phyloP scores from a whole-genome alignment of 2,113 vertebrate genomes.

The Aplodontia rufa region DNA sequence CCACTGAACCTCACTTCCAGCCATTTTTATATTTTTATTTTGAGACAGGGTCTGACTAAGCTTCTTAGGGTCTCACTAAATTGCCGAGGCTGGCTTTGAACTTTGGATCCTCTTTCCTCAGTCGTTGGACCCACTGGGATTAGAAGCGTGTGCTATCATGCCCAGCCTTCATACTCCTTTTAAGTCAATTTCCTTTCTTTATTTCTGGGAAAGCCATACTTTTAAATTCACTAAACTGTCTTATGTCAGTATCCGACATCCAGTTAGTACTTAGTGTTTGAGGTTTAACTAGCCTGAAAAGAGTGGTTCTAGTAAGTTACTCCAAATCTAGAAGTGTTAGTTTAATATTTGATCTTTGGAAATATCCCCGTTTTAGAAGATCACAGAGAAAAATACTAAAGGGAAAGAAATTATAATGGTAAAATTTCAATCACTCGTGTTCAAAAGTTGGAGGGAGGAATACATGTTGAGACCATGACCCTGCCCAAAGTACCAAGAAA shows the following conservation, averaged over 20 bases:
- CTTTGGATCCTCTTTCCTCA: too few species aligned
- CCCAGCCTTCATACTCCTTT: not conserved
- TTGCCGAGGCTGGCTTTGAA: too few species aligned
- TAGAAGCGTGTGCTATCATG: too few species aligned
- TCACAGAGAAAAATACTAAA: not conserved
- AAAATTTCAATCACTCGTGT: not conserved
- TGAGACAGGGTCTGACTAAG: too few species aligned
- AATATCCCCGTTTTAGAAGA: not conserved
- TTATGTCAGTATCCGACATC: not conserved
- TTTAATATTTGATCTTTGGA: slow-evolving; percentile 30
- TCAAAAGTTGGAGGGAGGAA: not conserved
- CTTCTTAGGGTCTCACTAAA: too few species aligned
- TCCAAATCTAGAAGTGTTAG: not conserved
- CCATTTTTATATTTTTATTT: too few species aligned
- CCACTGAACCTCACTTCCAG: too few species aligned
- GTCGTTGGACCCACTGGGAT: too few species aligned
- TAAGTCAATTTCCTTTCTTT: not conserved
- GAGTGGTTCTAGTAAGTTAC: slow-evolving; percentile 32
- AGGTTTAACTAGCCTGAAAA: not conserved
- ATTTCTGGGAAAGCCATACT: not conserved
- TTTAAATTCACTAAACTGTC: not conserved
- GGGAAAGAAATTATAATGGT: not conserved
- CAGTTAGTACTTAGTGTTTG: not conserved
- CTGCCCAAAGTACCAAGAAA: not conserved
- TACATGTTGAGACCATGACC: not conserved